Conservation (phyloP, 2,888 invertebrate species). For the Chymomyza caudatula region DNA sequence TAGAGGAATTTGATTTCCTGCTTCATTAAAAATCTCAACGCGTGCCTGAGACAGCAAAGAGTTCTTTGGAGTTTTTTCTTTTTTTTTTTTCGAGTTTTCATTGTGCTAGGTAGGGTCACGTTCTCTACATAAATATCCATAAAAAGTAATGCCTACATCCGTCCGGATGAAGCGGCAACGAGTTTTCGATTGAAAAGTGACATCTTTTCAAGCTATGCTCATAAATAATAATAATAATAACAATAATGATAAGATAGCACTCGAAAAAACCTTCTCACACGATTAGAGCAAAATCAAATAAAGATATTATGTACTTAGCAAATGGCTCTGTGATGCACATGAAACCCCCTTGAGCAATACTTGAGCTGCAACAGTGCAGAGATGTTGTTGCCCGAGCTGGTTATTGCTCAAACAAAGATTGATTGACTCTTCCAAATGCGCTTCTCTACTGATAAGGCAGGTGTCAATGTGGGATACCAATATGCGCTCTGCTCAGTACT, state of each 20-base stretch:
- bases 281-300: slow-evolving; percentile 57
- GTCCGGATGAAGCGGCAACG: slow-evolving; percentile 51
- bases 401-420: slow-evolving; percentile 43
- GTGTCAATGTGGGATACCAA: not conserved
- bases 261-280: slow-evolving; percentile 53
- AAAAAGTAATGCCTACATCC: slow-evolving; percentile 72
- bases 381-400: not conserved
- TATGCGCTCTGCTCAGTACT: not conserved
- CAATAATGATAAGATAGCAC: slow-evolving; percentile 53
- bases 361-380: not conserved
- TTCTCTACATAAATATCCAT: slow-evolving; percentile 71
- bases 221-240: slow-evolving; percentile 46
- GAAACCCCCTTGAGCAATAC: too few relatives aligned
- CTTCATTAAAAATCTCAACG: slow-evolving; percentile 29
- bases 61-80: slow-evolving; percentile 20
- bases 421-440: slow-evolving; percentile 29
- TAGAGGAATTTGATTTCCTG: slow-evolving; percentile 23
- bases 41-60: slow-evolving; percentile 14
- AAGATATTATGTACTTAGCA: slow-evolving; percentile 22
- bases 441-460: not conserved
- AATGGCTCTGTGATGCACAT: not conserved
- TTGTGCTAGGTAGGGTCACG: slow-evolving; percentile 51
- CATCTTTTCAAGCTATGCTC: not conserved
- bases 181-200: not conserved
- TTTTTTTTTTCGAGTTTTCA: too few relatives aligned